Percentiles rank a stretch among this genome's conserved stretches.
These are phyloP conservation scores for Phaonia tiefii DNA, from an alignment of 2,888 invertebrate species.

Conservation along the genomic window DNA sequence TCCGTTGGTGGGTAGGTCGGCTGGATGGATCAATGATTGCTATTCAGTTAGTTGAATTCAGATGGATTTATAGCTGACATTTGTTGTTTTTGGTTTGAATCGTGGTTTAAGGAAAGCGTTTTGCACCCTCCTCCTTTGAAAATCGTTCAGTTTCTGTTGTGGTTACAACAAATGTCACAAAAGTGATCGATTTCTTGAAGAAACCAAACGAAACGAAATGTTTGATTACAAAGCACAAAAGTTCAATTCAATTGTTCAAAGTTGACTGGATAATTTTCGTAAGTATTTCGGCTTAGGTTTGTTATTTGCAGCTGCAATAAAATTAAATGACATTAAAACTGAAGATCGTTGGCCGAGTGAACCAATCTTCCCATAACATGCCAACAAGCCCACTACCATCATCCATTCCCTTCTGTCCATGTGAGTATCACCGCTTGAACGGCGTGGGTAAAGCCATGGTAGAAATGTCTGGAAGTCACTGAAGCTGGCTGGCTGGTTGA, in stretches of 20 bases:
- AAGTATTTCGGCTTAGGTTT: conserved; percentile 2
- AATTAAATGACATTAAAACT: conserved; percentile 66
- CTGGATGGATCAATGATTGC: conserved; percentile 1
- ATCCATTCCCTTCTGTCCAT: neutral
- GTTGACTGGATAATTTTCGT: conserved; percentile 65
- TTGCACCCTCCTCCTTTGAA: neutral
- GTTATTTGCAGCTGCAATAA: conserved; percentile 66
- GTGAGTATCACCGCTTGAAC: neutral
- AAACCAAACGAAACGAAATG: conserved; percentile 41
- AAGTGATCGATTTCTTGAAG: conserved; percentile 65
- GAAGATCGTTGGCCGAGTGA: conserved; percentile 38
- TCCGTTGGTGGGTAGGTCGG: neutral
- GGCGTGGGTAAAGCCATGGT: conserved; percentile 55
- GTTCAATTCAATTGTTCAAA: conserved; percentile 66
- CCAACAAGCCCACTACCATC: neutral
- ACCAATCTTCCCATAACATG: conserved; percentile 25
- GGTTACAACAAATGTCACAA: conserved; percentile 66
- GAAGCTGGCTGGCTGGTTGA: conserved; percentile 13
- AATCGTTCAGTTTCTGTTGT: conserved; percentile 33
- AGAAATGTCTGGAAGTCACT: conserved; percentile 50
- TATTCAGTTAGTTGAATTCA: conserved; percentile 12
- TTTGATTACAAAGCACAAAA: conserved; percentile 51
- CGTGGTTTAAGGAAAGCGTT: too few relatives aligned
- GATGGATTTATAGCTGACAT: conserved; percentile 66
- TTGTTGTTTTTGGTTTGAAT: conserved; percentile 45